phyloP scores from a whole-genome alignment of 2,797 vertebrate genomes.

The Trichosurus vulpecula region DNA sequence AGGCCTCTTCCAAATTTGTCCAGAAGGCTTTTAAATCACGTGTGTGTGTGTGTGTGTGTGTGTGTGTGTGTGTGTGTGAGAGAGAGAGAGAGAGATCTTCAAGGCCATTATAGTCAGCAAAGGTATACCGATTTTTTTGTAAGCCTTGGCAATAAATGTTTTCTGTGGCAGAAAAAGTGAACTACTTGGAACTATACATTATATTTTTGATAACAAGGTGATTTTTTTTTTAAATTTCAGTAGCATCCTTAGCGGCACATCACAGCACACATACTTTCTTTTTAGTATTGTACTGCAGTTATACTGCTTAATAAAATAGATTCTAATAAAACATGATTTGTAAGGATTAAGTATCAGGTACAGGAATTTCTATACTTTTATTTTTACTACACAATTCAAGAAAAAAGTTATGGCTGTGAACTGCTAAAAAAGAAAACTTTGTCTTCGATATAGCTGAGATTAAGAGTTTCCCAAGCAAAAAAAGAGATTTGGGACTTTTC shows the following conservation, averaged over 20 bases:
- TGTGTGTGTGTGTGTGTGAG: too few relatives aligned
- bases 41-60: too few relatives aligned
- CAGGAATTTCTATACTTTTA: background rate
- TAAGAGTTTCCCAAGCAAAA: background rate
- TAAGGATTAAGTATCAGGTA: background rate
- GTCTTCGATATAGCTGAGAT: background rate
- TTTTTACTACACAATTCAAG: background rate
- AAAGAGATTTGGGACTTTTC: background rate
- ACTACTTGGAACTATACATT: background rate
- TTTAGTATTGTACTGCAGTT: background rate
- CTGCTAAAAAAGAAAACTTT: background rate
- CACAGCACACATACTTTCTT: background rate
- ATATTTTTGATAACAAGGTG: background rate
- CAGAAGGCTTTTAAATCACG: too few relatives aligned
- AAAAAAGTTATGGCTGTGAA: background rate
- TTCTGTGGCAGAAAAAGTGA: background rate
- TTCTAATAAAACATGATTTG: background rate
- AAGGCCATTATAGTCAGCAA: background rate
- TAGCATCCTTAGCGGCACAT: background rate
- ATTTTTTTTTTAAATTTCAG: background rate
- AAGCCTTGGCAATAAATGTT: background rate
- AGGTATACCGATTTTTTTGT: background rate
- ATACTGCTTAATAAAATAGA: background rate
- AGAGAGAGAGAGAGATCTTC: background rate
- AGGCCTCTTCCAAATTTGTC: background rate